phyloP scores from a whole-genome alignment of 1,140 invertebrate species.

The Cecropterus lyciades region DNA sequence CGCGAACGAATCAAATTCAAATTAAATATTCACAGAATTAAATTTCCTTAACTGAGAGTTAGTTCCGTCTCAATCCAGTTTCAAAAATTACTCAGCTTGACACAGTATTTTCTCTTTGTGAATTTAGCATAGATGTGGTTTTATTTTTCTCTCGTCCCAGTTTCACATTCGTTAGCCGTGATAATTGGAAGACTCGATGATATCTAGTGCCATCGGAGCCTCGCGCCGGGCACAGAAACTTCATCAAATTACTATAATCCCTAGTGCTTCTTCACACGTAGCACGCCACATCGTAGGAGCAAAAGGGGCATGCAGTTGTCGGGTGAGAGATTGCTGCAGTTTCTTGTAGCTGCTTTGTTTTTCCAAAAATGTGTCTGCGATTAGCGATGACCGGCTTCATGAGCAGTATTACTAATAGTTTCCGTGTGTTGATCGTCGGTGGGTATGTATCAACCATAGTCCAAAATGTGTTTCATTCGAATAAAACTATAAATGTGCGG shows the following conservation, averaged over 20 bases:
- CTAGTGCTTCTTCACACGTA: not conserved
- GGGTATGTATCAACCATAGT: too few relatives aligned
- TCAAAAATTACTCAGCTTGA: conserved; percentile 27
- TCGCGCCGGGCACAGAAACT: conserved; percentile 59
- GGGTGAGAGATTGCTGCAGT: too few relatives aligned
- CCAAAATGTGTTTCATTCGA: too few relatives aligned
- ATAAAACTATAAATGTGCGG: too few relatives aligned
- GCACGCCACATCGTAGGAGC: too few relatives aligned
- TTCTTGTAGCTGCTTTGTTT: too few relatives aligned
- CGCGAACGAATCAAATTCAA: conserved; percentile 4
- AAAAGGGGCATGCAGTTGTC: too few relatives aligned
- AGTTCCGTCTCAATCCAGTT: conserved; percentile 23
- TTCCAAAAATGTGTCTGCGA: too few relatives aligned
- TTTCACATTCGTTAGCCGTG: conserved; percentile 41
- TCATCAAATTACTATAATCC: conserved; percentile 73
- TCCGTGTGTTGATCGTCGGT: too few relatives aligned
- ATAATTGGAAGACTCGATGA: conserved; percentile 46
- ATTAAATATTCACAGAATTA: conserved; percentile 1
- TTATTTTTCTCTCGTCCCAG: conserved; percentile 32
- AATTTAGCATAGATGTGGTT: conserved; percentile 30
- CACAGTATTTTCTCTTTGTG: conserved; percentile 33
- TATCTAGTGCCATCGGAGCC: conserved; percentile 42
- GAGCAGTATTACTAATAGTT: too few relatives aligned
- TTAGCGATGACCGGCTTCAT: too few relatives aligned
- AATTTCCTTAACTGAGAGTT: conserved; percentile 15